These are phyloP conservation scores for Trogon melanurus DNA, from an alignment of 2,113 vertebrate genomes.

Conservation along the genomic window DNA sequence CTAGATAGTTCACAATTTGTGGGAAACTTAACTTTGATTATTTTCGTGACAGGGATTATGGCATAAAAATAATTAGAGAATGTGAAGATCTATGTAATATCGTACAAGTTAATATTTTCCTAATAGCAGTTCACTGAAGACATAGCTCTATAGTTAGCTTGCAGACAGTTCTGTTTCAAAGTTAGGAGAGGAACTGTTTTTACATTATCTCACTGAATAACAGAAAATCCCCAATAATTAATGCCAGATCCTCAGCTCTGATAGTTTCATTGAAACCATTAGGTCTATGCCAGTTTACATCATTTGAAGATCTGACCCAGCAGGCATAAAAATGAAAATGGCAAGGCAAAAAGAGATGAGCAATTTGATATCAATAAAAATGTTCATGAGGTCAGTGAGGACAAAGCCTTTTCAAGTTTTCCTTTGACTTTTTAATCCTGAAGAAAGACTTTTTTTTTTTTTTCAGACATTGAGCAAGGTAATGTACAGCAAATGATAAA, in stretches of 20 bases:
- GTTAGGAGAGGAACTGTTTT: neutral
- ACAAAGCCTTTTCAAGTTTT: slow-evolving; percentile 49
- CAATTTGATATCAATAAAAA: slow-evolving; percentile 67
- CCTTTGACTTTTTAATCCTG: neutral
- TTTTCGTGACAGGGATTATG: neutral
- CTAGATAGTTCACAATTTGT: neutral
- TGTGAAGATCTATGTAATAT: slow-evolving; percentile 3
- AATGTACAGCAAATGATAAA: slow-evolving; percentile 34
- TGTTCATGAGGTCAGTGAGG: slow-evolving; percentile 35
- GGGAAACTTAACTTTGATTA: neutral
- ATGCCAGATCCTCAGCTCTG: slow-evolving; percentile 20
- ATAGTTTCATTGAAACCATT: slow-evolving; percentile 41
- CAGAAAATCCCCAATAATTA: slow-evolving; percentile 39
- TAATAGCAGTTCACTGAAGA: neutral
- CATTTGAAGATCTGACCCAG: slow-evolving; percentile 46
- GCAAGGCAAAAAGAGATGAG: slow-evolving; percentile 50
- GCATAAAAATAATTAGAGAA: neutral
- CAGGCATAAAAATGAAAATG: slow-evolving; percentile 44
- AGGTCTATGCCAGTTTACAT: slow-evolving; percentile 22
- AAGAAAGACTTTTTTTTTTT: neutral
- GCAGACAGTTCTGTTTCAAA: neutral
- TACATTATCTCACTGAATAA: slow-evolving; percentile 11
- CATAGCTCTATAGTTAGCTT: neutral
- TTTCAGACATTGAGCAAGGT: neutral
- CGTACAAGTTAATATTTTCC: slow-evolving; percentile 2